Base-by-base conservation (phyloP, 2,888 invertebrate genomes). In the Enchytraeus crypticus region DNA sequence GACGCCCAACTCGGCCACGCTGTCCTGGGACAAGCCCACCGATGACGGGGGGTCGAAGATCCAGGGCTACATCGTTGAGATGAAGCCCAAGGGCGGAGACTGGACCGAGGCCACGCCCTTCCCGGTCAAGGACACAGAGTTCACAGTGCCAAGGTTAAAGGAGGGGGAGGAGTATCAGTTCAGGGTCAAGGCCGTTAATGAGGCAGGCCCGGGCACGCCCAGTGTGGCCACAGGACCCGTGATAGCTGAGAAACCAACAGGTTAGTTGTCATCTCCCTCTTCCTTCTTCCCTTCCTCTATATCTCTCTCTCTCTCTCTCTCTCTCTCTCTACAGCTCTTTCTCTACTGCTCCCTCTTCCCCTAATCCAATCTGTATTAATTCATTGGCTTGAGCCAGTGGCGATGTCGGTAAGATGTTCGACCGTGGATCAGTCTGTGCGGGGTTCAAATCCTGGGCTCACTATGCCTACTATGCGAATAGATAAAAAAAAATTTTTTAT, bases 21-120 rank as follows among this genome's bases (percentile, higher is more conserved):
- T 99, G 57, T 87, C 89, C 77, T 99, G 98, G 98, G 87, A 87
- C 34, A 92, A 89, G 79, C 98, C 98, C 0, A 86, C 86, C 72
- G 86, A 84, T 64, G 98, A 98, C 78, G 98, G 98, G 59, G 98
- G 98, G 46, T 85, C 96, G 29, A 87, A 92, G 73, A 87, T 99
- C 70, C 90, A 91, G 80, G 97, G 98, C n/a, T 99, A 98, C 83
- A 92, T 92, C 89, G 86, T 99, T 61, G 98, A 99, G 80, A 97
- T 97, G 78, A 88, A 92, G 66, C 97, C 97, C 81, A 71, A 74
- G 32, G 92, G 90, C 34, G 85, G 87, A 59, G 84, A 85, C 43
- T 86, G 89, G 63, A 90, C 92, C 46, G 82, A 81, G 69, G 66
- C 68, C 33, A 53, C 61, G 14, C 84, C 86, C 0, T 84, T 93